Conservation (phyloP, 2,888 invertebrate species). For the Galerucella pusilla region DNA sequence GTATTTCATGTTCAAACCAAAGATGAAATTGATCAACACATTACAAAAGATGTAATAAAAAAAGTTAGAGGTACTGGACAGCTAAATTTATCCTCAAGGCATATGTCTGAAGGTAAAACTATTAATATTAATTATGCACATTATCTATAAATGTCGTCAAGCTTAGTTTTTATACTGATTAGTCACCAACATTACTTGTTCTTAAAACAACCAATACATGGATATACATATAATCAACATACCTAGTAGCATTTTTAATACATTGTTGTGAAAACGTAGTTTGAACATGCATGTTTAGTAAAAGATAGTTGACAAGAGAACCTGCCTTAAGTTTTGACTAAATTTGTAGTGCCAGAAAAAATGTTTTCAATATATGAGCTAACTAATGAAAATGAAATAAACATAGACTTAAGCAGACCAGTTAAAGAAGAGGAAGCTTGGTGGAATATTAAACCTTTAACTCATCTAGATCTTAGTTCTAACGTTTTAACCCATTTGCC, state of each 20-base stretch:
- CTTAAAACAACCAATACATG: neutral
- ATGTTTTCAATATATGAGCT: conserved; percentile 80
- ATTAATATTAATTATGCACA: neutral
- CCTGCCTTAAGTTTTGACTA: conserved; percentile 8
- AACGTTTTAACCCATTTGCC: conserved; percentile 76
- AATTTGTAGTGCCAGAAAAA: conserved; percentile 74
- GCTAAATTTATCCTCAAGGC: conserved; percentile 81
- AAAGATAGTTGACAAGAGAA: neutral
- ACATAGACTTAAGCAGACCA: conserved; percentile 70
- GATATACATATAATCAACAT: neutral
- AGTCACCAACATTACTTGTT: neutral
- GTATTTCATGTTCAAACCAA: conserved; percentile 80
- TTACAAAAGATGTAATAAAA: conserved; percentile 79
- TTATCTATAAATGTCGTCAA: neutral
- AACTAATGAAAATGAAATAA: conserved; percentile 71
- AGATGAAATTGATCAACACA: conserved; percentile 75
- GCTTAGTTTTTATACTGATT: neutral
- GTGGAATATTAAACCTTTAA: conserved; percentile 87
- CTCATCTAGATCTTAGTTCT: conserved; percentile 81
- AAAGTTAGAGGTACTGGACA: conserved; percentile 84
- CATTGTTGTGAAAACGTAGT: neutral
- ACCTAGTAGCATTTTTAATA: neutral
- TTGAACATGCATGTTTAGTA: conserved; percentile 3
- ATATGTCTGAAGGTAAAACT: conserved; percentile 75
- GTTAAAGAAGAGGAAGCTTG: conserved; percentile 71